Base-by-base conservation (phyloP, 2,888 invertebrate genomes). In the Hesperia comma region DNA sequence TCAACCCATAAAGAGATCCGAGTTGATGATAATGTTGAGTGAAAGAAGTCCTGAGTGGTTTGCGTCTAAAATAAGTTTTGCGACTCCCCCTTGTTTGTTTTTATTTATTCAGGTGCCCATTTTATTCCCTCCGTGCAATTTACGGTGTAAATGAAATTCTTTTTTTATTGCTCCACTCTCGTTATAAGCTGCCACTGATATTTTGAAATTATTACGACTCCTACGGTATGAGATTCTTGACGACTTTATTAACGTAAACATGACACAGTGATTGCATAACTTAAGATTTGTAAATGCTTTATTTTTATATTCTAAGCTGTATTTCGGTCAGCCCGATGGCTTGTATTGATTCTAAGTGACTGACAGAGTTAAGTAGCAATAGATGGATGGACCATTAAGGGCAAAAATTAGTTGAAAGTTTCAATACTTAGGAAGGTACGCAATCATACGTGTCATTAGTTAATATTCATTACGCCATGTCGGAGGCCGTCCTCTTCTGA, bases 1-100 rank as follows among this genome's bases (percentile, higher is more conserved):
- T 77, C 80, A 81, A 78, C 75, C 83, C 82, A 83, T 86, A 86
- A 85, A 86, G 80, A 86, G 86, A 87, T 87, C 79, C 77, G 73
- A 80, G 78, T 79, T 75, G 64, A 70, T 79, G 86, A 87, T 87
- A 83, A 82, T 76, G 75, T 74, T 70, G 71, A 77, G 72, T 74
- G 77, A 79, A 80, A 79, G 77, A 76, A 76, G 41, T 64, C 53
- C 51, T 53, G 19, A 64, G 64, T 76, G 73, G 71, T 68, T 72
- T 68, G 71, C 68, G 72, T 72, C 77, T 74, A 70, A 71, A 74
- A 75, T 76, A 78, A 77, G 74, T 75, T 75, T 77, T 76, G 70
- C 41, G 68, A 57, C 61, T 49, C 41, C 32, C 67, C 49, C 58
- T 32, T 46, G 49, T 68, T 73, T 68, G 75, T 77, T 76, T 78